Base-by-base conservation (phyloP, 2,888 invertebrate genomes). In the Napeogenes sylphis region DNA sequence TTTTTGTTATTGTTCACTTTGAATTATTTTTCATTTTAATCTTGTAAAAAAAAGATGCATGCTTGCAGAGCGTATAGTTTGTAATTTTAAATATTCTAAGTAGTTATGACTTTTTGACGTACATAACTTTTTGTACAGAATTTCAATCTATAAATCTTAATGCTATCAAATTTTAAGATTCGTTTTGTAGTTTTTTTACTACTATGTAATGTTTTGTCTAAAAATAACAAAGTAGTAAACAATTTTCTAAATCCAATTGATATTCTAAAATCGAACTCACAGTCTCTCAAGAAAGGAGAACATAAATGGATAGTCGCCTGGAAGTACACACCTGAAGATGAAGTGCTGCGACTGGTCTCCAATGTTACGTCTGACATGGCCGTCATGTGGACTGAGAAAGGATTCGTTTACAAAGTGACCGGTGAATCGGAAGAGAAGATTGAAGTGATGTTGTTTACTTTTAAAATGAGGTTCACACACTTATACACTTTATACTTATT, bases 261-360 rank as follows among this genome's bases (percentile, higher is more conserved):
- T 42, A 42, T 2, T 42, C 35, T 35, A 35, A 35, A 42, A 42
- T 42, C 10, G 12, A 42, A 42, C 42, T 10, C 58, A 12, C 66
- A 91, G 91, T 79, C 75, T 14, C 65, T 91, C 4, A 85, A 85
- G 68, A 90, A 85, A 69, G 68, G 70, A 0, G 84, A 84, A 0
- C 75, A 72, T n/a, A 74, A 73, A 21, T 91, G 91, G 91, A 78
- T 75, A 33, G 80, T 83, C 42, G 76, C 70, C n/a, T 87, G 84
- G 82, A 73, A 65, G 13, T 78, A 73, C 62, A 55, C 62, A 3
- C 73, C 80, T 0, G 66, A 73, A 0, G 85, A 85, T 51, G 55
- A 64, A 0, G 81, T 90, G 51, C 64, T 71, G 45, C 77, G 80
- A 4, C 75, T 91, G 47, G 70, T 87, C 32, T 77, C 82, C 14